A percentile compares a stretch with the other conserved stretches of the same genome.
These are phyloP conservation scores for Macrosoma leucophasiata DNA, from an alignment of 2,888 invertebrate species.

Conservation along the genomic window DNA sequence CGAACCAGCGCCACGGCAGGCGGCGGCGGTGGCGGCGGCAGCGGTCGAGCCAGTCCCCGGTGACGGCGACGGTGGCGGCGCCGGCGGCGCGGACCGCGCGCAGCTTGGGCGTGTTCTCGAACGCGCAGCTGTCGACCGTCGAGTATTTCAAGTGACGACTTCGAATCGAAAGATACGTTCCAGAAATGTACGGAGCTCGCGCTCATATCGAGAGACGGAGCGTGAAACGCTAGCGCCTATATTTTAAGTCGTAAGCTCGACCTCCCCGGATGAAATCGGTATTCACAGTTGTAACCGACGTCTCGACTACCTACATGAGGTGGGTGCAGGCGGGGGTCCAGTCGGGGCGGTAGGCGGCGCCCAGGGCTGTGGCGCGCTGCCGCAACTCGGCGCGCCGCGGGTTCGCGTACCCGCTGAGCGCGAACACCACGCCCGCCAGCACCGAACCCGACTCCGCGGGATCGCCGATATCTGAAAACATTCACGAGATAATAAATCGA, in stretches of 20 bases:
- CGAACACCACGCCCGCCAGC: constrained; percentile 82
- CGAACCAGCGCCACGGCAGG: constrained; percentile 80
- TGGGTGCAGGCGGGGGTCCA: constrained; percentile 88
- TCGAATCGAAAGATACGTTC: neutral
- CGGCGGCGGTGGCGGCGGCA: constrained; percentile 76
- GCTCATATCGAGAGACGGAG: neutral
- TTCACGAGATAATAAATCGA: no score
- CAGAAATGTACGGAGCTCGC: neutral
- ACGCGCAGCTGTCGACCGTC: constrained; percentile 83
- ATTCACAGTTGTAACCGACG: no score
- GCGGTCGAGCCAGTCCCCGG: constrained; percentile 83
- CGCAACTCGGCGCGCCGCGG: constrained; percentile 83
- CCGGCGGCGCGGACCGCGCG: constrained; percentile 76
- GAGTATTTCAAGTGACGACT: neutral
- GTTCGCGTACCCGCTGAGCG: constrained; percentile 92
- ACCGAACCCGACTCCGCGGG: no score
- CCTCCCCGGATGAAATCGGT: no score
- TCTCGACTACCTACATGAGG: constrained; percentile 86
- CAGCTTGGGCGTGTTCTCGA: constrained; percentile 91
- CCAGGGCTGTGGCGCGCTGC: constrained; percentile 82
- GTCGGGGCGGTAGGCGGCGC: constrained; percentile 84
- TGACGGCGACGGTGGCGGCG: constrained; percentile 76
- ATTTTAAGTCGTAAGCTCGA: no score
- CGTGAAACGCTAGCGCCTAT: no score
- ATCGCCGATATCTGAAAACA: no score